These are phyloP conservation scores for Agelastica alni DNA, from an alignment of 2,888 invertebrate species.

Conservation along the genomic window DNA sequence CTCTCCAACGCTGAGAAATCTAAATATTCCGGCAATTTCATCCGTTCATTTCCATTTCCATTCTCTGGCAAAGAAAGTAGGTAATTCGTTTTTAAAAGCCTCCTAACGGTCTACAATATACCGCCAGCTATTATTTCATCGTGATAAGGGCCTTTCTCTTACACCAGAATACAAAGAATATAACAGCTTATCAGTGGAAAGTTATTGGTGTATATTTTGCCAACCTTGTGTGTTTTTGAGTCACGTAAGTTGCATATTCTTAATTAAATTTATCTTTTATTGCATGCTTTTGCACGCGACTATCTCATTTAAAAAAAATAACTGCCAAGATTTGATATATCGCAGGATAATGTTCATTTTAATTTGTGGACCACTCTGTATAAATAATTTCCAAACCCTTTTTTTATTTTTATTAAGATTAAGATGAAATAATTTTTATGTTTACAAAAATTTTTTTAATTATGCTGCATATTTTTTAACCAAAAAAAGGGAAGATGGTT, in stretches of 20 bases:
- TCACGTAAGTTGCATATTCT: constrained; percentile 41
- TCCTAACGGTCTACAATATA: neutral
- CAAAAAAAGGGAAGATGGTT: too few species aligned
- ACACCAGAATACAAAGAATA: constrained; percentile 19
- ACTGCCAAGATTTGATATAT: neutral
- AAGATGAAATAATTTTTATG: too few species aligned
- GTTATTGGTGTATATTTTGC: constrained; percentile 37
- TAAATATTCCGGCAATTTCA: constrained; percentile 2
- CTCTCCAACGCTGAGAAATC: neutral
- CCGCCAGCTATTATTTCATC: constrained; percentile 15
- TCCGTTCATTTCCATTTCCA: constrained; percentile 1
- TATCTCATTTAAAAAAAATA: constrained; percentile 12
- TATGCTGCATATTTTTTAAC: too few species aligned
- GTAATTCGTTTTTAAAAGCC: constrained; percentile 6
- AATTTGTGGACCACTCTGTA: too few species aligned
- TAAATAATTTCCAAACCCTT: too few species aligned
- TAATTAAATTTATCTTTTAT: constrained; percentile 45
- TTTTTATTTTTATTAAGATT: too few species aligned
- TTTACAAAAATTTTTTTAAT: too few species aligned
- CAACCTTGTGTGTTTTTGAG: constrained; percentile 37
- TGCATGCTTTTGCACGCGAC: constrained; percentile 42
- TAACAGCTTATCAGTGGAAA: constrained; percentile 28
- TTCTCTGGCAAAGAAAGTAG: neutral
- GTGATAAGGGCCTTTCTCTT: constrained; percentile 19
- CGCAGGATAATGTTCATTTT: neutral